Percentiles rank a stretch among this genome's conserved stretches.
These are phyloP conservation scores for Chalcis sispes DNA, from an alignment of 2,888 invertebrate species.

Conservation along the genomic window DNA sequence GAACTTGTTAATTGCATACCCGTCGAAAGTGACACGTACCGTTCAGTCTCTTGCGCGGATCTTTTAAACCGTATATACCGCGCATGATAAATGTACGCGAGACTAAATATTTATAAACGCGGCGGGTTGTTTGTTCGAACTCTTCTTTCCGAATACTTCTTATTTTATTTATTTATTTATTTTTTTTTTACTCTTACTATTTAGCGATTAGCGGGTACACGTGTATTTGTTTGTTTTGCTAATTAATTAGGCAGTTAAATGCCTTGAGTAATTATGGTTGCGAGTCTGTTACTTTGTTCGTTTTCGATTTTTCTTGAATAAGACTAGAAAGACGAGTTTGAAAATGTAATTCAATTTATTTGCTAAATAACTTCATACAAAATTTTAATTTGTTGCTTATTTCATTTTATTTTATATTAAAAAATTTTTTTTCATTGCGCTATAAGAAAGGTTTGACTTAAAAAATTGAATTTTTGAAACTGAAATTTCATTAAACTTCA, in stretches of 20 bases:
- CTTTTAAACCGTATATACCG: slow-evolving; percentile 1
- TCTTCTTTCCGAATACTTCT: too few relatives aligned
- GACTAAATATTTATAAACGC: slow-evolving; percentile 6
- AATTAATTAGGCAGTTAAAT: neutral
- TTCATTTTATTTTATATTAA: neutral
- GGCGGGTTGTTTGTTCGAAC: too few relatives aligned
- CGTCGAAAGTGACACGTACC: slow-evolving; percentile 52
- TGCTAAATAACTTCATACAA: neutral
- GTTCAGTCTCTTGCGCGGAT: slow-evolving; percentile 10
- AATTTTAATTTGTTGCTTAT: neutral
- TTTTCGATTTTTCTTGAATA: too few relatives aligned
- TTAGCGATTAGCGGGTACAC: neutral
- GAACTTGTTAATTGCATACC: slow-evolving; percentile 5
- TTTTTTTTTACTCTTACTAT: neutral
- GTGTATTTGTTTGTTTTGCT: neutral
- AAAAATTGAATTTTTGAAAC: too few relatives aligned
- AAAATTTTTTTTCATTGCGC: too few relatives aligned
- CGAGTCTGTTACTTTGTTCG: too few relatives aligned
- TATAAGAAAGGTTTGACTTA: too few relatives aligned
- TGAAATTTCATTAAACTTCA: too few relatives aligned
- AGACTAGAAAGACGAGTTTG: too few relatives aligned
- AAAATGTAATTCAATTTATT: too few relatives aligned
- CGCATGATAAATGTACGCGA: too few relatives aligned
- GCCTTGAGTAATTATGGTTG: neutral
- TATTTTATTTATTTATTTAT: neutral